Percentiles rank a stretch among this genome's conserved stretches.
phyloP scores from a whole-genome alignment of 2,113 vertebrate genomes.

The Neomonachus schauinslandi region DNA sequence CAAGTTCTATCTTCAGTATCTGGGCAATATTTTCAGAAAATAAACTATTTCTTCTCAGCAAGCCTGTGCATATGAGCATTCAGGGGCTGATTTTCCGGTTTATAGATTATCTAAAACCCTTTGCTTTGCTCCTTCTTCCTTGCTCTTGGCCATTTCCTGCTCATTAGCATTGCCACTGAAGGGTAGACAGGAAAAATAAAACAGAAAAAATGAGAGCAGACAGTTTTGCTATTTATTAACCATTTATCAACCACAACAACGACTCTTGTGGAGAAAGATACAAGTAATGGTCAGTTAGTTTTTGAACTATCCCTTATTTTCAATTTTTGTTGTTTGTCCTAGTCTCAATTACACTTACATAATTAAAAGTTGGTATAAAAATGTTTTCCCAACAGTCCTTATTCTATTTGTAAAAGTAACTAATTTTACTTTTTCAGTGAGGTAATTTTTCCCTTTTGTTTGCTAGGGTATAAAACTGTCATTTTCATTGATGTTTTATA shows the following conservation, averaged over 20 bases:
- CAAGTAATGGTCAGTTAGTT: not conserved
- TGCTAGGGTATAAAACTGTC: not conserved
- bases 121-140: conserved; percentile 10
- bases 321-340: not conserved
- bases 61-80: conserved; percentile 29
- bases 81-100: conserved; percentile 63
- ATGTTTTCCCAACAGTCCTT: not conserved
- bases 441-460: not conserved
- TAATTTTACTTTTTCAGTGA: not conserved
- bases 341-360: not conserved
- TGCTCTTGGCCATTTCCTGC: conserved; percentile 60
- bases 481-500: conserved; percentile 3
- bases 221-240: conserved; percentile 58
- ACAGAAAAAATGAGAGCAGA: conserved; percentile 21
- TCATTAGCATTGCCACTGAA: conserved; percentile 67
- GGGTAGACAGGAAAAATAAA: conserved; percentile 37
- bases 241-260: conserved; percentile 18
- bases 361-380: not conserved
- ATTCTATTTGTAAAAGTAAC: not conserved
- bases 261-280: not conserved
- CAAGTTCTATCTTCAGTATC: conserved; percentile 36
- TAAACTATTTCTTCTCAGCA: conserved; percentile 55
- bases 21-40: conserved; percentile 60
- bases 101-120: conserved; percentile 64
- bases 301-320: not conserved